phyloP scores from a whole-genome alignment of 2,113 vertebrate species.

The Miniopterus natalensis region DNA sequence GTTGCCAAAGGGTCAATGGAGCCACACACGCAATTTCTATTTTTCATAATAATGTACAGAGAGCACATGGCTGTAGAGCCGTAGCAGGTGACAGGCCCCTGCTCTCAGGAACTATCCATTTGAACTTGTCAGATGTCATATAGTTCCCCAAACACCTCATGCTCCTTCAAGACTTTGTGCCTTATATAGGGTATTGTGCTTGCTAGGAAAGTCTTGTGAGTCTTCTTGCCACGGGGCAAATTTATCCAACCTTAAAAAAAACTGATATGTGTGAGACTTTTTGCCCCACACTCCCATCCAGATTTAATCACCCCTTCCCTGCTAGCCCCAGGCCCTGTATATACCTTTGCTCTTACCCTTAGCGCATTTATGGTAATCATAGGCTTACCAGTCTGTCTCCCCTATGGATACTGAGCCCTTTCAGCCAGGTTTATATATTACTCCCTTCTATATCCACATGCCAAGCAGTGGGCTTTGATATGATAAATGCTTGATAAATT shows the following conservation, averaged over 20 bases:
- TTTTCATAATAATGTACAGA: conserved; percentile 27
- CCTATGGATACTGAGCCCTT: background rate
- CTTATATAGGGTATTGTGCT: background rate
- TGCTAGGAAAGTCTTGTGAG: background rate
- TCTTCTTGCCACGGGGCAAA: background rate
- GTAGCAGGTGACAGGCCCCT: background rate
- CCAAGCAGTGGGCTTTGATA: background rate
- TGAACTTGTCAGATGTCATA: conserved; percentile 33
- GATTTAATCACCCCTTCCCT: background rate
- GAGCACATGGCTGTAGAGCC: background rate
- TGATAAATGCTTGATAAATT: background rate
- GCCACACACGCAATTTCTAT: conserved; percentile 19
- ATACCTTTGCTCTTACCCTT: background rate
- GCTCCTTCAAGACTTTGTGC: background rate
- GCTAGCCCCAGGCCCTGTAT: background rate
- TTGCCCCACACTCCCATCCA: background rate
- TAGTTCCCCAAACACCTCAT: background rate
- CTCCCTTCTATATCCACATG: background rate
- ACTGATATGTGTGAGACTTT: background rate
- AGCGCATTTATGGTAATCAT: background rate
- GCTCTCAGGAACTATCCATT: conserved; percentile 34
- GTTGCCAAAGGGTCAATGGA: conserved; percentile 52
- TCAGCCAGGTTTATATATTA: background rate
- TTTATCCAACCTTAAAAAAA: background rate
- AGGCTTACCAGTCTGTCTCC: background rate